Conservation (phyloP, 2,797 vertebrate genomes). For the Mergus octosetaceus region DNA sequence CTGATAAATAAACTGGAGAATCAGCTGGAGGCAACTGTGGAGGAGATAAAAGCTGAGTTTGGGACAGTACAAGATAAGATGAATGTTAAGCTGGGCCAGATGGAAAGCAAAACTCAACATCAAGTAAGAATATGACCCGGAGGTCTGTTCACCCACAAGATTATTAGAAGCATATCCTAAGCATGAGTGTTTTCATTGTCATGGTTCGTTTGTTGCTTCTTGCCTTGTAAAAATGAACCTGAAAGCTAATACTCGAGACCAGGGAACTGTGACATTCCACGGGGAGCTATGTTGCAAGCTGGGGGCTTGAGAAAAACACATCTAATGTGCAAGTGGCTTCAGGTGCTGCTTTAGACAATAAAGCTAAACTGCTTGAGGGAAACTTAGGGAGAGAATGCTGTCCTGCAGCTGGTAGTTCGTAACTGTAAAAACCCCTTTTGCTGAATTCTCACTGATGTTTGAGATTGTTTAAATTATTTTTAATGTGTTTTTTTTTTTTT, state of each 20-base stretch:
- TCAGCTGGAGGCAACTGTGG: slow-evolving; percentile 93
- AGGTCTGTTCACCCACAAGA: not conserved
- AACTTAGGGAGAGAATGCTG: not conserved
- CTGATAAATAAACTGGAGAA: slow-evolving; percentile 95
- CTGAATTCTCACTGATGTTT: not conserved
- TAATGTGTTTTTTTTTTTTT: not conserved
- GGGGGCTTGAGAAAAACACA: not conserved
- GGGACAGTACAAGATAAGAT: slow-evolving; percentile 90
- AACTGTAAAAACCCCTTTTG: not conserved
- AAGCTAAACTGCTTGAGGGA: not conserved
- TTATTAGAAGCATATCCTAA: not conserved
- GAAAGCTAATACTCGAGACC: not conserved
- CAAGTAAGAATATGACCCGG: slow-evolving; percentile 78
- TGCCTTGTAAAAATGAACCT: not conserved
- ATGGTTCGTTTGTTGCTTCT: not conserved
- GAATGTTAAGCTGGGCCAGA: slow-evolving; percentile 92
- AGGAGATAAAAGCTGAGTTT: slow-evolving; percentile 95
- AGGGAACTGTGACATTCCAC: not conserved
- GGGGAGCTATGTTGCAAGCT: not conserved
- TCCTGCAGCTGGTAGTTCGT: not conserved
- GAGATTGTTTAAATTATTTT: not conserved
- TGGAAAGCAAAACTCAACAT: slow-evolving; percentile 91
- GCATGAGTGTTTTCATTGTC: not conserved
- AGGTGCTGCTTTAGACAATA: not conserved
- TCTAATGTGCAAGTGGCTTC: not conserved